Evolutionary conservation across 2,888 invertebrate species (phyloP).

Genomic region (Drosophila borborema): DNA sequence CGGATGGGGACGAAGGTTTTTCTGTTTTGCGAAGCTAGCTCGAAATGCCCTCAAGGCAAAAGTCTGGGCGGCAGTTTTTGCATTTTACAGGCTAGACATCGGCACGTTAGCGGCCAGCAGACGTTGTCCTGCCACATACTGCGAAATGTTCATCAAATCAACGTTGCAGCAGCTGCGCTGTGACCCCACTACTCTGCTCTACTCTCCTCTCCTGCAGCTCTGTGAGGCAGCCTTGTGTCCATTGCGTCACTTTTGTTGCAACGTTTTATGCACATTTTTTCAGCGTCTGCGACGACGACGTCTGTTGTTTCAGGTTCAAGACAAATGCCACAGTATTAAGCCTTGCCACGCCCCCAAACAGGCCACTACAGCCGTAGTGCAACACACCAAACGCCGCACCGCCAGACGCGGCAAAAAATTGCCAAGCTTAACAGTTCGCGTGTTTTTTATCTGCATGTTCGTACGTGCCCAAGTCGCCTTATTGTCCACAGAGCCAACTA

Average conservation of each 20-base stretch:
- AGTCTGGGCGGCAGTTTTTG: slow-evolving; percentile 69
- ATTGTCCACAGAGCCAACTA: slow-evolving; percentile 47
- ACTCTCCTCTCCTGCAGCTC: background rate
- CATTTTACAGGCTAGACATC: slow-evolving; percentile 72
- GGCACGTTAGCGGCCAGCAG: slow-evolving; percentile 63
- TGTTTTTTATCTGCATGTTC: slow-evolving; percentile 50
- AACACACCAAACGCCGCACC: slow-evolving; percentile 19
- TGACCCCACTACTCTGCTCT: background rate
- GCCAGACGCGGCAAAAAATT: slow-evolving; percentile 66
- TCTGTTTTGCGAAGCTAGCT: slow-evolving; percentile 19
- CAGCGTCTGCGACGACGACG: slow-evolving; percentile 68
- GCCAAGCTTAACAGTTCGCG: slow-evolving; percentile 80
- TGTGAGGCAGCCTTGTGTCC: slow-evolving; percentile 14
- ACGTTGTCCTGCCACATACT: slow-evolving; percentile 53
- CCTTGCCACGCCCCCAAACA: slow-evolving; percentile 44
- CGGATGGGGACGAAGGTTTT: background rate
- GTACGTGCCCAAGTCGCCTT: slow-evolving; percentile 78
- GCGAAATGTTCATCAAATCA: slow-evolving; percentile 77
- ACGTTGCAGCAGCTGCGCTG: slow-evolving; percentile 74
- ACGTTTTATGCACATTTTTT: slow-evolving; percentile 80
- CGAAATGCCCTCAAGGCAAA: slow-evolving; percentile 72
- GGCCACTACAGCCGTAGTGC: slow-evolving; percentile 14
- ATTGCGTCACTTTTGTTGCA: slow-evolving; percentile 69
- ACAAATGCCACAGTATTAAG: slow-evolving; percentile 80
- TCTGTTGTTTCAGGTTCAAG: slow-evolving; percentile 78